Conservation (phyloP, 1,140 invertebrate species). For the Coelopa frigida region DNA sequence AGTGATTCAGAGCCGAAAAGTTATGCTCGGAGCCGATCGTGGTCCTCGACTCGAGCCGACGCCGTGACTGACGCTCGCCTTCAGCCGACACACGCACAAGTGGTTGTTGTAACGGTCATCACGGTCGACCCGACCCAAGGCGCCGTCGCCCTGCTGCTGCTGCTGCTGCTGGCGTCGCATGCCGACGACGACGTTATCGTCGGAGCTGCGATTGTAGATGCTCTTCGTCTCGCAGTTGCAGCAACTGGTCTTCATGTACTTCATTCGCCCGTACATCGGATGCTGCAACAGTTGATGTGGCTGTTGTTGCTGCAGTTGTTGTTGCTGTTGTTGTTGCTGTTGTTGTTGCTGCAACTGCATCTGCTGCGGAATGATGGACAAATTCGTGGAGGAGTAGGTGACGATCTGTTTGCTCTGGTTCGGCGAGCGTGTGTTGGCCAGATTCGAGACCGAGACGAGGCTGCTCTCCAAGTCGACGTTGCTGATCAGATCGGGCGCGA, state of each 20-base stretch:
- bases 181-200: slow-evolving; percentile 29
- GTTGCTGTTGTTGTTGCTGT: background rate
- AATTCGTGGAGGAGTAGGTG: background rate
- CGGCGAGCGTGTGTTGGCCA: too few relatives aligned
- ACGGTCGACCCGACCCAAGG: background rate
- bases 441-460: background rate
- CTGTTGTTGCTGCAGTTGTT: background rate
- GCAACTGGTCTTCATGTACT: slow-evolving; percentile 14
- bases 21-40: slow-evolving; percentile 35
- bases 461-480: slow-evolving; percentile 25
- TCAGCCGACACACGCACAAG: slow-evolving; percentile 32
- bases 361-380: background rate
- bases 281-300: background rate
- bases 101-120: slow-evolving; percentile 20
- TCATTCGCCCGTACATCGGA: background rate
- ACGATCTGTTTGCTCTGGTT: too few relatives aligned
- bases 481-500: slow-evolving; percentile 34
- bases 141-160: background rate
- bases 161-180: slow-evolving; percentile 9
- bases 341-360: slow-evolving; percentile 12
- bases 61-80: slow-evolving; percentile 21
- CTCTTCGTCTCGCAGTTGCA: slow-evolving; percentile 36
- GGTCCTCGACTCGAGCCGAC: slow-evolving; percentile 24
- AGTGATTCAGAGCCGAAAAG: slow-evolving; percentile 22
- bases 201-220: slow-evolving; percentile 33